Base-by-base conservation (phyloP, 2,888 invertebrate genomes). In the Dicycla oo region DNA sequence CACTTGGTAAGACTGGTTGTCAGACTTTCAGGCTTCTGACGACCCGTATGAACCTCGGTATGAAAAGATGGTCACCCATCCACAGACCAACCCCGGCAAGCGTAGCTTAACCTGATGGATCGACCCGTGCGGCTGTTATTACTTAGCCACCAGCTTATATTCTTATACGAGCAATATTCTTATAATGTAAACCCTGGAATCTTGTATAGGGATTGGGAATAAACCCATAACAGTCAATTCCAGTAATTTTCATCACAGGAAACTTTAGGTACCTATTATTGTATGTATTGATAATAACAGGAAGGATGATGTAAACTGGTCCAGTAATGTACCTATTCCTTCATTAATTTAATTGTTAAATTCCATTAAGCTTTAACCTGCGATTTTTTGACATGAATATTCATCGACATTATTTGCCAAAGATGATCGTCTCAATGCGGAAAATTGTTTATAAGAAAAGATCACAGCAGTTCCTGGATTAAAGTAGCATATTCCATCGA, bases 171-270 rank as follows among this genome's bases (percentile, higher is more conserved):
- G n/a, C n/a, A 7, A 49, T 62, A 18, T 63, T 23, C 23, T 53
- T 1, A 8, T 15, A 30, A 45, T n/a, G 1, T 26, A 18, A 34
- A 8, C 23, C 11, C 26, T 30, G 7, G 18, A 43, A 71, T 79
- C 40, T 10, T 18, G 0, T 0, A 18, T 20, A 43, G 61, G 47
- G 8, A 51, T 47, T 1, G 45, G 57, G 43, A 81, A 51, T 57
- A 26, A 51, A 75, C 64, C 38, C 23, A 30, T 18, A n/a, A 0
- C 38, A 15, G 13, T 40, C 15, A 64, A 58, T 81, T 75, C 75
- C 5, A 47, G 38, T 51, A 20, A 75, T 23, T 57, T 75, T 51
- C 5, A 13, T 7, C 11, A 8, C 1, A 63, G 65, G 23, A 54
- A 51, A 40, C 30, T 20, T 56, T 43, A 49, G 2, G 40, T 49